Evolutionary conservation across 2,888 invertebrate species (phyloP).

Genomic region (Eupithecia centaureata): DNA sequence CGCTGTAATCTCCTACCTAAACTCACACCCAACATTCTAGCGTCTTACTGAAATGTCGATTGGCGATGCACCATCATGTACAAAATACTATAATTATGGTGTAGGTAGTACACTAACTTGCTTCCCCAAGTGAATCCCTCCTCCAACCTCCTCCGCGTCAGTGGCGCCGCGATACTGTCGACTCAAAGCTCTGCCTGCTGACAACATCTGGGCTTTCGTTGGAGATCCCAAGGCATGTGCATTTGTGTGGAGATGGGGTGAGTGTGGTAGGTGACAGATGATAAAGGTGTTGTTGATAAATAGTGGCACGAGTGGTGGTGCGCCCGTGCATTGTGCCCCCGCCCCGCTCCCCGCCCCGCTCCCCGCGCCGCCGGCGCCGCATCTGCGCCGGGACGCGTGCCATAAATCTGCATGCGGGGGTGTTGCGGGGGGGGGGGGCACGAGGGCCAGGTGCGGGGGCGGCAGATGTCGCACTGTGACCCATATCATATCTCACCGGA

Average conservation of each 20-base stretch:
- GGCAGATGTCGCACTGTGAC: constrained; percentile 72
- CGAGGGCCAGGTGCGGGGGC: constrained; percentile 73
- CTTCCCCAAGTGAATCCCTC: too few relatives aligned
- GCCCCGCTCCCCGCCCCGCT: neutral
- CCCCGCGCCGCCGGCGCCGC: constrained; percentile 20
- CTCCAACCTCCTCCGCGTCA: too few relatives aligned
- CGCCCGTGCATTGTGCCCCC: neutral
- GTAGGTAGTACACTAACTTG: too few relatives aligned
- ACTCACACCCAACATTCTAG: neutral
- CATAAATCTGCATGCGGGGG: constrained; percentile 71
- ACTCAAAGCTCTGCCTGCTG: neutral
- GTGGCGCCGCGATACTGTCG: neutral
- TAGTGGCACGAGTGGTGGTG: neutral
- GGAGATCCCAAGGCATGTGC: neutral
- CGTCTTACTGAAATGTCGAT: neutral
- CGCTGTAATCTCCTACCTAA: neutral
- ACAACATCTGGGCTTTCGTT: too few relatives aligned
- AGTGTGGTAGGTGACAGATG: neutral
- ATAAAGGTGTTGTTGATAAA: neutral
- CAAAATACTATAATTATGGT: too few relatives aligned
- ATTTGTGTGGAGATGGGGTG: neutral
- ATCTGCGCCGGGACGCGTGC: constrained; percentile 39
- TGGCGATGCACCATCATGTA: too few relatives aligned
- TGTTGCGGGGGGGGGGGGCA: constrained; percentile 30
- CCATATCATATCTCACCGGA: constrained; percentile 65